A percentile compares a stretch with the other conserved stretches of the same genome.
These are phyloP conservation scores for Tachina lurida DNA, from an alignment of 2,888 invertebrate species.

Conservation along the genomic window DNA sequence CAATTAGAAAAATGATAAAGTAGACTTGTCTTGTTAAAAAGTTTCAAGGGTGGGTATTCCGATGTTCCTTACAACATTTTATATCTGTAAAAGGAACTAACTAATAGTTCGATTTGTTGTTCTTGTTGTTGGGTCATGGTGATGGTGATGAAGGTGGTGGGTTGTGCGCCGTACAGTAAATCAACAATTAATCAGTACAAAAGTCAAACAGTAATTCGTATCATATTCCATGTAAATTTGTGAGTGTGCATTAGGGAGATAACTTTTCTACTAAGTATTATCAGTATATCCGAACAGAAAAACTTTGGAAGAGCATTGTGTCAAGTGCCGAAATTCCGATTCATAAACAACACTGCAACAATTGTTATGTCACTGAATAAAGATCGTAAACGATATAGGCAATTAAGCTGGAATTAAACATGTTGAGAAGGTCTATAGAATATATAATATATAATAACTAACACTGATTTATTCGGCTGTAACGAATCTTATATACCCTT, in stretches of 20 bases:
- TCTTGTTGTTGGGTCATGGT: background rate
- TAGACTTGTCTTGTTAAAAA: slow-evolving; percentile 40
- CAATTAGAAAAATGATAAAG: slow-evolving; percentile 64
- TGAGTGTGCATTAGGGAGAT: background rate
- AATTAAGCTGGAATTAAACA: no score
- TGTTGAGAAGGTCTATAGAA: no score
- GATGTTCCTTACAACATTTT: background rate
- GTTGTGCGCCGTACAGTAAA: slow-evolving; percentile 50
- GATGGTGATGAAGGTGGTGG: background rate
- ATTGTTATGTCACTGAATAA: no score
- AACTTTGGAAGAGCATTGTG: no score
- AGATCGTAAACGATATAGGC: no score
- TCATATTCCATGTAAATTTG: slow-evolving; percentile 47
- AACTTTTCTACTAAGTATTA: background rate
- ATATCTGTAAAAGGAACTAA: slow-evolving; percentile 2
- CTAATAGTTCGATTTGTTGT: slow-evolving; percentile 7
- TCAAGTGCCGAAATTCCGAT: no score
- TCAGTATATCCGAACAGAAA: no score
- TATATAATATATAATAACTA: no score
- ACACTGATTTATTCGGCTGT: no score
- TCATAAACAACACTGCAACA: no score
- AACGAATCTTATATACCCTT: no score
- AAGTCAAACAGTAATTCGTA: slow-evolving; percentile 64
- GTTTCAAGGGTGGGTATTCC: slow-evolving; percentile 56
- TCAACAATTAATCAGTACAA: slow-evolving; percentile 71